Percentiles rank a stretch among this genome's conserved stretches.
Conservation (phyloP, 2,113 vertebrate species). For the Cololabis saira region DNA sequence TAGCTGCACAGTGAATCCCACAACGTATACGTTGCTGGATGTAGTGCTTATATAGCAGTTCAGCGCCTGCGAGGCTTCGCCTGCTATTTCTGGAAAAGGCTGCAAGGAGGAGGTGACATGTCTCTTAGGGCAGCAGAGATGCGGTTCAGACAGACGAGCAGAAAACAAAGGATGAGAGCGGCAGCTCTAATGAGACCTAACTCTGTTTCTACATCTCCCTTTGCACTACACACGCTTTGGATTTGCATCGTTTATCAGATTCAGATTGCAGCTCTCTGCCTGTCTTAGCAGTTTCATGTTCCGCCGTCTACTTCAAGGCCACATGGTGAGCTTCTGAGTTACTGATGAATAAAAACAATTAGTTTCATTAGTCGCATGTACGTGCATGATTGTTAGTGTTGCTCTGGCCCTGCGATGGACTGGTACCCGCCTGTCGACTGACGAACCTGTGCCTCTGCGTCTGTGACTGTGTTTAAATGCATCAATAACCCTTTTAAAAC, state of each 20-base stretch:
- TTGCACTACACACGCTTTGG: constrained; percentile 12
- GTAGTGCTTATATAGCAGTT: constrained; percentile 40
- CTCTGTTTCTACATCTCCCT: constrained; percentile 5
- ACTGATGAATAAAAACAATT: too few relatives aligned
- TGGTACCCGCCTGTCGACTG: too few relatives aligned
- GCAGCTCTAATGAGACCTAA: constrained; percentile 31
- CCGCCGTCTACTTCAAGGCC: background rate
- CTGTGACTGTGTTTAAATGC: too few relatives aligned
- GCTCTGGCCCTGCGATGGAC: too few relatives aligned
- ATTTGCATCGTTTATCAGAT: constrained; percentile 30
- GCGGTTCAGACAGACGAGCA: constrained; percentile 33
- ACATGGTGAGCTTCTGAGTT: too few relatives aligned
- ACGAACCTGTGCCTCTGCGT: too few relatives aligned
- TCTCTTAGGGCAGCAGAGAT: constrained; percentile 56
- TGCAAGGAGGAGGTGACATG: constrained; percentile 60
- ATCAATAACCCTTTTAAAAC: too few relatives aligned
- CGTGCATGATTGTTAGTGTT: too few relatives aligned
- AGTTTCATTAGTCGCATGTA: too few relatives aligned
- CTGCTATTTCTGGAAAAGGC: constrained; percentile 72
- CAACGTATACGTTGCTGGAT: constrained; percentile 39
- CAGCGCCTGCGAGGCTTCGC: constrained; percentile 41
- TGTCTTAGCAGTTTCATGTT: background rate
- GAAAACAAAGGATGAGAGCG: constrained; percentile 46
- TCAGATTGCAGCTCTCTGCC: constrained; percentile 16
- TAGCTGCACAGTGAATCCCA: constrained; percentile 29